phyloP scores from a whole-genome alignment of 1,140 invertebrate species.

The Contarinia nasturtii region DNA sequence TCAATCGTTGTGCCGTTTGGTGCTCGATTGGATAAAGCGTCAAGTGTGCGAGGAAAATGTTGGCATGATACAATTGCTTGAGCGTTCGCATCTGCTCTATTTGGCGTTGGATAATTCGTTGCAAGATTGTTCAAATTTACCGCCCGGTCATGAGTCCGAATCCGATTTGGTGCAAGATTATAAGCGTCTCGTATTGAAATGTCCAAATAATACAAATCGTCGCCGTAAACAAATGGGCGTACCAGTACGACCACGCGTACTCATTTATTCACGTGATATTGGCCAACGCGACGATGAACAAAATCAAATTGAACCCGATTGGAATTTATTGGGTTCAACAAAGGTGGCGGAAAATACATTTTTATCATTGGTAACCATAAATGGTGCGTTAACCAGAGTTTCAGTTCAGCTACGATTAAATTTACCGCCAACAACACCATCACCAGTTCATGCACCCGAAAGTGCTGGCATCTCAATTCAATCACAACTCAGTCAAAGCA shows the following conservation, averaged over 20 bases:
- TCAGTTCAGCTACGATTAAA: conserved; percentile 36
- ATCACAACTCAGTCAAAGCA: background rate
- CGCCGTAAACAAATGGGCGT: conserved; percentile 27
- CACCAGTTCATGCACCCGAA: conserved; percentile 17
- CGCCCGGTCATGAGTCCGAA: conserved; percentile 31
- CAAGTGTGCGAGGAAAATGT: conserved; percentile 27
- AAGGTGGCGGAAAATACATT: conserved; percentile 39
- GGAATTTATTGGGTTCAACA: conserved; percentile 40
- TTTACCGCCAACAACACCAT: conserved; percentile 21
- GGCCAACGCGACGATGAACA: conserved; percentile 28
- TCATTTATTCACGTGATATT: conserved; percentile 34
- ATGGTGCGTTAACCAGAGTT: conserved; percentile 37
- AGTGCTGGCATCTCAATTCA: background rate
- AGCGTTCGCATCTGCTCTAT: conserved; percentile 58
- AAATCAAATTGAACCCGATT: conserved; percentile 38
- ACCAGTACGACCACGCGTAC: conserved; percentile 38
- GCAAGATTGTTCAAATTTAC: conserved; percentile 59
- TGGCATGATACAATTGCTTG: conserved; percentile 27
- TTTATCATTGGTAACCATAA: conserved; percentile 43
- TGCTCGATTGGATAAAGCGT: conserved; percentile 45
- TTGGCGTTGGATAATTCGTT: conserved; percentile 52
- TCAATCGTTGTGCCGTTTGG: conserved; percentile 39
- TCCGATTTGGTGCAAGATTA: conserved; percentile 67
- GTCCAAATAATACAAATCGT: conserved; percentile 22
- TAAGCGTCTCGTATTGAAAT: conserved; percentile 43